Base-by-base conservation (phyloP, 2,797 vertebrate genomes). In the Loris lydekkerianus region DNA sequence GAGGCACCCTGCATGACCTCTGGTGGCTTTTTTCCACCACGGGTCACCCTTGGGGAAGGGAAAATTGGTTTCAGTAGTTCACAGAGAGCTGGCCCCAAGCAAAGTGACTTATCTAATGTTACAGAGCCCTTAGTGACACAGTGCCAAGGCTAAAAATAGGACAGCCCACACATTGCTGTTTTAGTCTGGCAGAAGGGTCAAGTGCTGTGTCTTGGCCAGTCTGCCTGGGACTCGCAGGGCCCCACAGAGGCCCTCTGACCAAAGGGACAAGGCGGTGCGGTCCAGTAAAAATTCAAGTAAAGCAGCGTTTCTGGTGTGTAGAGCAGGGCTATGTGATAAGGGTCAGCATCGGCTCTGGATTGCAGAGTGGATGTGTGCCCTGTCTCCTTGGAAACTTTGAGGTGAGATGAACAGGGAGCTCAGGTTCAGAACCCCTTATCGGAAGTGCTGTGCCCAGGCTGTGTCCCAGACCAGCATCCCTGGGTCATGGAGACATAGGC, bases 401-500 rank as follows among this genome's bases (percentile, higher is more conserved):
- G 31, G 40, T 13, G 53, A 80, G 40, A 1, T 21, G 6, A 37
- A 11, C 8, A 60, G 63, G 31, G 46, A n/a, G 10, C 20, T 10
- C 3, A 11, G 10, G 31, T 40, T 34, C 37, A 13, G 18, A 67
- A 18, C 69, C 58, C 76, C 20, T 86, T 3, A 2, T 14, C 70
- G 0, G 4, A 37, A 53, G 27, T 0, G 4, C 37, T 29, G 37
- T 20, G 15, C 63, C 73, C 25, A 21, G 49, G 23, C 8, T 2
- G 58, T 69, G 25, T 23, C 3, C 58, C 2, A 65, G 65, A 63
- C 25, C 43, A 1, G 3, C 2, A 1, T 53, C 69, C 7, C 8
- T 43, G 17, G 60, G 43, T 29, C 63, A 0, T 0, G 0, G 18
- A 25, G 34, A 20, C 73, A 13, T 25, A 13, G 88, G 18, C 0